Percentiles rank a stretch among this genome's conserved stretches.
phyloP scores from a whole-genome alignment of 2,888 invertebrate genomes.

The Caenorhabditis doughertyi region DNA sequence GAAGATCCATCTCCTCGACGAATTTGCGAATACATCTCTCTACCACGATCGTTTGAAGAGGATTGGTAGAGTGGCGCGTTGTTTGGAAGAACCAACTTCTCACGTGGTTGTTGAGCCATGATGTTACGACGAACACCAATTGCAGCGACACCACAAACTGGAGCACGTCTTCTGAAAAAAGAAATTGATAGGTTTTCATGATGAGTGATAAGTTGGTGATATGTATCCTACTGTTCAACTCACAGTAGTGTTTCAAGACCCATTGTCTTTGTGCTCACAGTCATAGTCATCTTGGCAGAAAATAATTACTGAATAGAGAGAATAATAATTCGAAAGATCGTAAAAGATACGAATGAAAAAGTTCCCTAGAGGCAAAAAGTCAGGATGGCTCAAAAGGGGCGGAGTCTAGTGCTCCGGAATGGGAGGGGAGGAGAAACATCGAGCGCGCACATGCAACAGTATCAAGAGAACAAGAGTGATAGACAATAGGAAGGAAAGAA shows the following conservation, averaged over 20 bases:
- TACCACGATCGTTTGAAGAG: constrained; percentile 6
- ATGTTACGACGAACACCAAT: constrained; percentile 36
- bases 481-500: neutral
- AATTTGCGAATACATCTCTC: constrained; percentile 44
- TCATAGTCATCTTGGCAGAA: neutral
- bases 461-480: neutral
- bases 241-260: constrained; percentile 33
- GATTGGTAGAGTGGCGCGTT: constrained; percentile 31
- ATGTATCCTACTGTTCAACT: neutral
- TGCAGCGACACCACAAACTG: constrained; percentile 49
- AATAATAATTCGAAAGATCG: neutral
- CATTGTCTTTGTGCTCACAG: constrained; percentile 15
- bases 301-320: constrained; percentile 5
- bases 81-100: constrained; percentile 4
- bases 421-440: neutral
- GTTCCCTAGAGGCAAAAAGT: constrained; percentile 13
- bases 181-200: neutral
- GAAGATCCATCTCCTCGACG: constrained; percentile 18
- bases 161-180: constrained; percentile 52
- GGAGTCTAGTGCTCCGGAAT: constrained; percentile 7
- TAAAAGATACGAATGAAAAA: constrained; percentile 16
- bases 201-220: neutral
- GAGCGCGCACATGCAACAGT: neutral
- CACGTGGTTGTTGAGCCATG: constrained; percentile 19
- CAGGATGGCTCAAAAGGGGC: constrained; percentile 18